Evolutionary conservation across 2,888 invertebrate species (phyloP).

Genomic region (Suillia variegata): DNA sequence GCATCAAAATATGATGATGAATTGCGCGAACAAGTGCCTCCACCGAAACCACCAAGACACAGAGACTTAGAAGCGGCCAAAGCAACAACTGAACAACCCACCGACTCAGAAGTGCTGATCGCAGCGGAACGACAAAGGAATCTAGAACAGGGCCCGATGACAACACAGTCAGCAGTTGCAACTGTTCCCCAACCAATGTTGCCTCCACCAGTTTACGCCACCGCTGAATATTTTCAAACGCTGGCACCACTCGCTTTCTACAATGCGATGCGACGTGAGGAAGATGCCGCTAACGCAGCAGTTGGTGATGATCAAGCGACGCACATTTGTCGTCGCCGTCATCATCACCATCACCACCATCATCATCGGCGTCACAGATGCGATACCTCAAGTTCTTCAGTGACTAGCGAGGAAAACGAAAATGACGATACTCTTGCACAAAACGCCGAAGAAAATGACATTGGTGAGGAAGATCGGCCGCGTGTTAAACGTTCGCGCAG

Average conservation of each 20-base stretch:
- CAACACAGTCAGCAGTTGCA: slow-evolving; percentile 35
- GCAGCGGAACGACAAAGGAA: slow-evolving; percentile 29
- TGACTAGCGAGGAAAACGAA: slow-evolving; percentile 29
- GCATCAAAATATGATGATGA: too few species aligned
- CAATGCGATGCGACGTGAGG: slow-evolving; percentile 57
- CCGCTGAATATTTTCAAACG: slow-evolving; percentile 64
- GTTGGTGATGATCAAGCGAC: slow-evolving; percentile 47
- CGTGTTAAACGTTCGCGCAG: slow-evolving; percentile 49
- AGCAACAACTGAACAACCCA: slow-evolving; percentile 20
- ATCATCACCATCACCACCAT: slow-evolving; percentile 63
- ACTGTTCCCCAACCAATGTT: slow-evolving; percentile 63
- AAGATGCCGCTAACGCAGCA: slow-evolving; percentile 37
- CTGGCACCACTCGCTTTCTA: slow-evolving; percentile 64
- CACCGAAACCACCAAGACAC: slow-evolving; percentile 37
- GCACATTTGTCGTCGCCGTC: slow-evolving; percentile 64
- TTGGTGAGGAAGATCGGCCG: slow-evolving; percentile 62
- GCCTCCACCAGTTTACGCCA: slow-evolving; percentile 62
- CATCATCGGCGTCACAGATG: slow-evolving; percentile 53
- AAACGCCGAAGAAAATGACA: slow-evolving; percentile 62
- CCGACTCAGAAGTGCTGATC: slow-evolving; percentile 29
- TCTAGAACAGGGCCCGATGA: slow-evolving; percentile 53
- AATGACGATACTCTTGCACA: slow-evolving; percentile 28
- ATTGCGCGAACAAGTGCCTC: slow-evolving; percentile 24
- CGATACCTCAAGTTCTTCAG: slow-evolving; percentile 27
- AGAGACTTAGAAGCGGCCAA: background rate